These are phyloP conservation scores for Diabrotica undecimpunctata DNA, from an alignment of 1,140 invertebrate species.

Conservation along the genomic window DNA sequence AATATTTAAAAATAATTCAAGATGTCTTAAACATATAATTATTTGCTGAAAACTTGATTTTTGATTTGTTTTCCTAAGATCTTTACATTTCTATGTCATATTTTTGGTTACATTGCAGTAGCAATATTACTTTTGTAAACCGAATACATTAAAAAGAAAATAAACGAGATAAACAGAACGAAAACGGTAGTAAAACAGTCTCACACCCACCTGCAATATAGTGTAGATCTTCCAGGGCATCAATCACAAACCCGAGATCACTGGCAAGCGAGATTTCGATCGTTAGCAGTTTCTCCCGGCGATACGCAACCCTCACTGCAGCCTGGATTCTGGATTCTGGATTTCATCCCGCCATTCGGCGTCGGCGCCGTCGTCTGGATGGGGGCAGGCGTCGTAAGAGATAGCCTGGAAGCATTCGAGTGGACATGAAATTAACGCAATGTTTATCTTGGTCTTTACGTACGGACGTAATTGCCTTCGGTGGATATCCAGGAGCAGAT, in stretches of 20 bases:
- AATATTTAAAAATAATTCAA: no score
- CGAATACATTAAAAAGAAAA: no score
- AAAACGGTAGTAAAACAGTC: no score
- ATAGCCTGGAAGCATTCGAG: slow-evolving; percentile 7
- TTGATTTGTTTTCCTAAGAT: no score
- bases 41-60: no score
- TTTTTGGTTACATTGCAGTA: no score
- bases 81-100: no score
- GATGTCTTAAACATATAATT: no score
- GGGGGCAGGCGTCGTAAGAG: slow-evolving; percentile 12
- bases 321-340: slow-evolving; percentile 27
- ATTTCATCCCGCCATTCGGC: slow-evolving; percentile 24
- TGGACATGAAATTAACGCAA: slow-evolving; percentile 7
- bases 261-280: slow-evolving; percentile 12
- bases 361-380: slow-evolving; percentile 25
- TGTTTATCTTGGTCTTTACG: slow-evolving; percentile 11
- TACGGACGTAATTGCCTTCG: slow-evolving; percentile 9
- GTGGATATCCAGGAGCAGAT: slow-evolving; percentile 5
- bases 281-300: slow-evolving; percentile 21
- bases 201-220: slow-evolving; percentile 20
- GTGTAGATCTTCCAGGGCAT: slow-evolving; percentile 1
- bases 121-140: no score
- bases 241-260: slow-evolving; percentile 19
- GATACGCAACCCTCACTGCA: slow-evolving; percentile 37
- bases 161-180: no score